phyloP scores from a whole-genome alignment of 1,140 invertebrate genomes.

The Helicoverpa armigera region DNA sequence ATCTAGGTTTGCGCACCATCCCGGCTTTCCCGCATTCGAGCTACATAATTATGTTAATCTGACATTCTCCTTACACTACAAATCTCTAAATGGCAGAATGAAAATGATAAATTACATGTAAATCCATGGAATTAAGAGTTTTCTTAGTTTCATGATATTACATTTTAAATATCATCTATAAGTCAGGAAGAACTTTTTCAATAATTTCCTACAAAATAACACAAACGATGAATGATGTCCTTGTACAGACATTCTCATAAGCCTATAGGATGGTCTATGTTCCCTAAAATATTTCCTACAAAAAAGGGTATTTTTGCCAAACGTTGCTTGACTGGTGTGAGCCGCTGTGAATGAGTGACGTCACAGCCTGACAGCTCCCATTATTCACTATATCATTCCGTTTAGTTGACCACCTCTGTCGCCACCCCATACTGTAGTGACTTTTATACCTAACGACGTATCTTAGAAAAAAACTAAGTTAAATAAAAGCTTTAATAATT shows the following conservation, averaged over 20 bases:
- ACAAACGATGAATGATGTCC: not conserved
- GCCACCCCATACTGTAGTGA: constrained; percentile 19
- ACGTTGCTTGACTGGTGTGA: constrained; percentile 19
- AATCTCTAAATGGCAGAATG: not conserved
- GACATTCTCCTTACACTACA: not conserved
- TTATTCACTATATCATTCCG: constrained; percentile 55
- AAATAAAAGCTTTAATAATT: too few relatives aligned
- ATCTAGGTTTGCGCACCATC: constrained; percentile 13
- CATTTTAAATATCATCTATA: too few relatives aligned
- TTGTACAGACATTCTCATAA: not conserved
- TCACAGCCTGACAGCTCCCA: constrained; percentile 48
- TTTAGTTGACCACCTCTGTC: constrained; percentile 45
- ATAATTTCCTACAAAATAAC: not conserved
- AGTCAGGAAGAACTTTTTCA: too few relatives aligned
- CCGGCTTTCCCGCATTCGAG: not conserved
- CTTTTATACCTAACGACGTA: not conserved
- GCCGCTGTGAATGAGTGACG: constrained; percentile 43
- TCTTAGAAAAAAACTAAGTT: too few relatives aligned
- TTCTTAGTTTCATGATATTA: too few relatives aligned
- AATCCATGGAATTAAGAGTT: too few relatives aligned
- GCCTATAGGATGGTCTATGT: not conserved
- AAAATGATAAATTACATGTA: too few relatives aligned
- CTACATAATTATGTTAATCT: not conserved
- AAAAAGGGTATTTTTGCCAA: constrained; percentile 21
- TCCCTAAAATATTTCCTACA: not conserved